A percentile compares a stretch with the other conserved stretches of the same genome.
Evolutionary conservation across 2,113 vertebrate genomes (phyloP).

Genomic region (Corvus moneduloides): DNA sequence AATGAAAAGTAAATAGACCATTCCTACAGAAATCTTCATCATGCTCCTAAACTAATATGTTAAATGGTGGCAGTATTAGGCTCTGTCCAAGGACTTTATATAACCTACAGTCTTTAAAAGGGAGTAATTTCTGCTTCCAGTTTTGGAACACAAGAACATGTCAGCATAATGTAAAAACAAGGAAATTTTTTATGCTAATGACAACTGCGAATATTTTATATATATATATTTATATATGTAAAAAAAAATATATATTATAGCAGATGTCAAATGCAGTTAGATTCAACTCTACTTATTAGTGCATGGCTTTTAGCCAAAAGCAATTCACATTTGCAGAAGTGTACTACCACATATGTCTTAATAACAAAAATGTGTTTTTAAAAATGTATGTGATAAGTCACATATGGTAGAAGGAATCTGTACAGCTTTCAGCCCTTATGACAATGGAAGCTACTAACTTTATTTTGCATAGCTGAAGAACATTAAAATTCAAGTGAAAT

Average conservation of each 20-base stretch:
- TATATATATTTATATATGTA: conserved; percentile 5
- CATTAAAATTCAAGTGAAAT: conserved; percentile 67
- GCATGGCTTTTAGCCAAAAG: conserved; percentile 77
- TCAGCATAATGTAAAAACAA: conserved; percentile 35
- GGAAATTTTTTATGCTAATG: conserved; percentile 38
- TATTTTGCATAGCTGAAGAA: conserved; percentile 51
- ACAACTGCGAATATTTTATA: conserved; percentile 13
- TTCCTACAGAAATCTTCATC: neutral
- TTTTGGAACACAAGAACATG: conserved; percentile 20
- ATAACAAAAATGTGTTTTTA: conserved; percentile 74
- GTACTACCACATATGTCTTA: conserved; percentile 78
- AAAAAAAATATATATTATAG: conserved; percentile 7
- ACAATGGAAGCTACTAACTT: conserved; percentile 61
- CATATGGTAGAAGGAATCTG: conserved; percentile 74
- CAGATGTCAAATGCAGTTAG: conserved; percentile 76
- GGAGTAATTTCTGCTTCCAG: neutral
- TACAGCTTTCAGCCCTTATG: conserved; percentile 69
- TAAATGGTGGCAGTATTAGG: neutral
- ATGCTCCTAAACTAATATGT: neutral
- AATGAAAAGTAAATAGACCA: neutral
- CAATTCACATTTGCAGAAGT: conserved; percentile 74
- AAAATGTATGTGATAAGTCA: conserved; percentile 77
- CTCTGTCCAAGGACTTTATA: neutral
- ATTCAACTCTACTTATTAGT: conserved; percentile 75
- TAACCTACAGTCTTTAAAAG: conserved; percentile 5